Conservation (phyloP, 2,888 invertebrate genomes). For the Sarcophaga rosellei region DNA sequence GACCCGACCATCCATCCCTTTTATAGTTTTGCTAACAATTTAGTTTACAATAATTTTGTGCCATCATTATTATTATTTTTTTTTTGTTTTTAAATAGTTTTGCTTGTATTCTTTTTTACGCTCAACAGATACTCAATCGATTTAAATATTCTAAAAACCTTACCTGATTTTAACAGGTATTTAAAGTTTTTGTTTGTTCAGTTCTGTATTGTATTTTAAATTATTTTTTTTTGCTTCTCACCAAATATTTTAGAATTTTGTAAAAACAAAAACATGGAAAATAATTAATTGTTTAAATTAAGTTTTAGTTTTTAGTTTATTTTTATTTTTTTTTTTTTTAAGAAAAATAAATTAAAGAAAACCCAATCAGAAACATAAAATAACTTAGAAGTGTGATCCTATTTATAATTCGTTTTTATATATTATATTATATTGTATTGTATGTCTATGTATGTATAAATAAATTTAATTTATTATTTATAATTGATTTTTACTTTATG, state of each 20-base stretch:
- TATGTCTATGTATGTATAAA: neutral
- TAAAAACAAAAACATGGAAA: constrained; percentile 15
- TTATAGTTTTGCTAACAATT: too few species aligned
- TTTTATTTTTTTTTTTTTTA: neutral
- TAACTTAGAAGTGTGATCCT: constrained; percentile 61
- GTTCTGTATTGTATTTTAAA: constrained; percentile 14
- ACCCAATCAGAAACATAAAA: constrained; percentile 33
- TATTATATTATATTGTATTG: neutral
- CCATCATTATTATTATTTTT: constrained; percentile 30
- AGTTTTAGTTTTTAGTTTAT: constrained; percentile 47
- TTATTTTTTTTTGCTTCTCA: constrained; percentile 50
- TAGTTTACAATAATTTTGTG: constrained; percentile 42
- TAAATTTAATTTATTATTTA: constrained; percentile 53
- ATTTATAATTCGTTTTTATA: constrained; percentile 54
- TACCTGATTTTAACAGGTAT: constrained; percentile 1
- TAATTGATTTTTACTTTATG: constrained; percentile 44
- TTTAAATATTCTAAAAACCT: constrained; percentile 3
- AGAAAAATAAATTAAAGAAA: constrained; percentile 23
- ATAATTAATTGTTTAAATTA: constrained; percentile 1
- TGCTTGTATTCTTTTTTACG: constrained; percentile 7
- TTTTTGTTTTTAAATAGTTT: neutral
- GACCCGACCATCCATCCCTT: too few species aligned
- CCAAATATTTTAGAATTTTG: constrained; percentile 55
- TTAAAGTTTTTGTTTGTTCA: constrained; percentile 21
- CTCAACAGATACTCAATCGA: constrained; percentile 41